Evolutionary conservation across 2,888 invertebrate species (phyloP), one percentile per base, ranked within the genome.

Genomic region (Drosophila quinaria): DNA sequence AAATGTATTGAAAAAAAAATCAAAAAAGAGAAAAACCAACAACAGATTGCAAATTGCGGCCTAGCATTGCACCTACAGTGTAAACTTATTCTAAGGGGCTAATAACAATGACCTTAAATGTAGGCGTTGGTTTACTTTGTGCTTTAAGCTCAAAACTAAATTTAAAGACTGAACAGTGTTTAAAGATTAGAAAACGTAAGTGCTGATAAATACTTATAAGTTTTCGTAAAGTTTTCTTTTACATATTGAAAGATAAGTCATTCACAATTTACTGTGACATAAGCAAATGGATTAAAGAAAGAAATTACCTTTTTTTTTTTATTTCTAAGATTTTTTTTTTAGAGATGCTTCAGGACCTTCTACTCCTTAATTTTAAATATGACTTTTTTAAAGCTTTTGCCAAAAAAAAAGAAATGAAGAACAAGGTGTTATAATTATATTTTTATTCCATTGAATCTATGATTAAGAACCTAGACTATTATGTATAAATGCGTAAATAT

Each of bases 41-140:
- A 86, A 59, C 88, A 84, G 67, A 80, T 84, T 84, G 84, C 75
- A 69, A 78, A 78, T 75, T 84, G 83, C 37, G 73, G 64, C 60
- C 55, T 35, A 49, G 58, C 15, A 3, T 4, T 46, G 25, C 29
- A 41, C 17, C 4, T 37, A 37, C 31, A 19, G 29, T 33, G 25
- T n/a, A 46, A 11, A 17, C 33, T 15, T 19, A 50, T 15, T 59
- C 37, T 56, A 76, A 49, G 54, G 49, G 33, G 52, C 25, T 10
- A 42, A 49, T 33, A 17, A 13, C 19, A 6, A 9, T 3, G n/a
- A 54, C 17, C 19, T 3, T 9, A 56, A 51, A 29, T 15, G 54
- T 55, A 37, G 61, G 64, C n/a, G 71, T 41, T 29, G 9, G 17
- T 50, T 42, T 37, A 59, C 42, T 55, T 22, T n/a, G 9, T 11